Evolutionary conservation across 1,140 invertebrate species (phyloP).

Genomic region (Globodera rostochiensis): DNA sequence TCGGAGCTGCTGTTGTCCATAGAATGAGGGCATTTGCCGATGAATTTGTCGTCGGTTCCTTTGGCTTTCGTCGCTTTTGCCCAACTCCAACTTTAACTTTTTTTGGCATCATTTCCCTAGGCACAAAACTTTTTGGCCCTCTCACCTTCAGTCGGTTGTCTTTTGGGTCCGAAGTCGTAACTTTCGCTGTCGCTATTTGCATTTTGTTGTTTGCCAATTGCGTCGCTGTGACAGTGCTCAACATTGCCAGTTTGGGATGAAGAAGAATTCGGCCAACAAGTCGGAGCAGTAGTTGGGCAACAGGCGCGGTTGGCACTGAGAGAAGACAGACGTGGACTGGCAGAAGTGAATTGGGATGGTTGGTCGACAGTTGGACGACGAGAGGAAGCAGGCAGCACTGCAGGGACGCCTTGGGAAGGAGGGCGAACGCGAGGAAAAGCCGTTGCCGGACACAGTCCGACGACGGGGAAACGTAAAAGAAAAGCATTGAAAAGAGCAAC

Average conservation of each 20-base stretch:
- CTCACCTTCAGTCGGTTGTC: conserved; percentile 45
- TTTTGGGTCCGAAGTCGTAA: conserved; percentile 7
- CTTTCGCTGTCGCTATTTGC: conserved; percentile 25
- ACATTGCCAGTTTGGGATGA: conserved; percentile 8
- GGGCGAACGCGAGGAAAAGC: conserved; percentile 48
- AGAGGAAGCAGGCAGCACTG: conserved; percentile 37
- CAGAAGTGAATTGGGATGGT: conserved; percentile 28
- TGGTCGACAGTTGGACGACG: conserved; percentile 54
- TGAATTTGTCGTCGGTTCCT: not conserved
- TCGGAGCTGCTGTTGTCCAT: too few relatives aligned
- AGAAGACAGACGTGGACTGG: conserved; percentile 26
- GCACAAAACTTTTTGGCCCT: not conserved
- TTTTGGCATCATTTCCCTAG: not conserved
- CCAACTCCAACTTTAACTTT: conserved; percentile 30
- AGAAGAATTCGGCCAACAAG: not conserved
- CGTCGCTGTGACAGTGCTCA: not conserved
- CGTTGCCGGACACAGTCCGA: conserved; percentile 51
- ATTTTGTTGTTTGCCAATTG: not conserved
- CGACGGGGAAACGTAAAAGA: not conserved
- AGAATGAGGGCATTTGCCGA: too few relatives aligned
- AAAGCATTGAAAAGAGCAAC: conserved; percentile 13
- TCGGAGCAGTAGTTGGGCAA: conserved; percentile 50
- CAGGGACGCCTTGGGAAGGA: conserved; percentile 58
- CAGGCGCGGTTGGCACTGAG: conserved; percentile 52
- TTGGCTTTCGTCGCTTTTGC: conserved; percentile 32